Evolutionary conservation across 2,113 vertebrate species (phyloP), one percentile per base, ranked within the genome.

Genomic region (Typhlomys cinereus): DNA sequence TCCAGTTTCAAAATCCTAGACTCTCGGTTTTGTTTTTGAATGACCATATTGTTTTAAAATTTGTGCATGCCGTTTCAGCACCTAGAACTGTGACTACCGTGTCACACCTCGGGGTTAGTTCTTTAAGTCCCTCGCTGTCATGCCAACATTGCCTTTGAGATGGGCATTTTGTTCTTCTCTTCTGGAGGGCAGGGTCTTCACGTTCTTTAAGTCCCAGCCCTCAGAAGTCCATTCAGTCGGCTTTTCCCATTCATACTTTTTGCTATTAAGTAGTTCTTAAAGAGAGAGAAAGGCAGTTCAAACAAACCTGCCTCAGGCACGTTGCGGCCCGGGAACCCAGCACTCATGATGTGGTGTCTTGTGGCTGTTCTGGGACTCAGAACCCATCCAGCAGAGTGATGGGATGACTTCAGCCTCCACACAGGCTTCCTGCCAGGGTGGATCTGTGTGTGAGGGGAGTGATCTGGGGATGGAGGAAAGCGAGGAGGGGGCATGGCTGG

Each of bases 321-420:
- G 52, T n/a, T 12, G 48, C 34, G 46, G 6, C 46, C 14, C 46
- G 18, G 46, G 73, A 79, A 23, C 36, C 25, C 6, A 3, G 29
- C 18, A 2, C 0, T 0, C 23, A 7, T 27, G 3, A 21, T 8
- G 0, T 7, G 44, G 34, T 48, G 4, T n/a, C 44, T n/a, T 17
- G 5, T 41, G 82, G 44, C 34, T 0, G 0, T 29, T 34, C 31
- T 5, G 7, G 50, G 31, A n/a, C 12, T 61, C 80, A 23, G 11
- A 14, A 57, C 13, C 13, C 2, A 1, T n/a, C 1, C 20, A 59
- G 17, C 15, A 13, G 14, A 2, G 4, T 31, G 13, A 2, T 1
- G 9, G n/a, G 29, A 2, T 39, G 0, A 50, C 20, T 20, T n/a
- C 69, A 21, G 31, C 34, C n/a, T 23, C 66, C 21, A 11, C 12